These are phyloP conservation scores for Chelon labrosus DNA, from an alignment of 2,797 vertebrate genomes.

Conservation along the genomic window DNA sequence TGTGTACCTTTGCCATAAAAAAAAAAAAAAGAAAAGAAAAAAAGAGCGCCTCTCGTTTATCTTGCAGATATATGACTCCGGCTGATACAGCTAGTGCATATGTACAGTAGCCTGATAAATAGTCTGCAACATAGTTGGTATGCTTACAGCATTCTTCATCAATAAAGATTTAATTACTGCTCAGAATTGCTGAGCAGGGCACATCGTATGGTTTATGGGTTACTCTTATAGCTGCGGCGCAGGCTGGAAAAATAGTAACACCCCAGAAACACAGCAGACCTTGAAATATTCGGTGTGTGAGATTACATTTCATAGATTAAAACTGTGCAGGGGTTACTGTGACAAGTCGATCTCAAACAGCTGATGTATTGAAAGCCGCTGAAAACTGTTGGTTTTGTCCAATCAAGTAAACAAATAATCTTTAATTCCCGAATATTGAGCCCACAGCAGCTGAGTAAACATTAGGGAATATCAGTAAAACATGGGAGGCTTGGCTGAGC, in stretches of 20 bases:
- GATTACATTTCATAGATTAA: slow-evolving; percentile 43
- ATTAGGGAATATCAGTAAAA: slow-evolving; percentile 1
- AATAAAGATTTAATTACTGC: slow-evolving; percentile 70
- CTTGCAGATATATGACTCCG: slow-evolving; percentile 35
- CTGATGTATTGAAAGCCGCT: slow-evolving; percentile 4
- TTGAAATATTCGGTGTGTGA: slow-evolving; percentile 40
- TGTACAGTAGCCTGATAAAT: slow-evolving; percentile 48
- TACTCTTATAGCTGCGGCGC: slow-evolving; percentile 44
- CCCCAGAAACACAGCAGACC: slow-evolving; percentile 26
- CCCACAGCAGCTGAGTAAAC: not conserved
- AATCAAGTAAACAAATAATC: slow-evolving; percentile 40
- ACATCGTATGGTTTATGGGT: slow-evolving; percentile 58
- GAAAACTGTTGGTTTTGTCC: slow-evolving; percentile 10
- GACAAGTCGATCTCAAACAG: slow-evolving; percentile 1
- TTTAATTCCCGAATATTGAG: slow-evolving; percentile 14
- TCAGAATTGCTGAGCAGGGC: slow-evolving; percentile 60
- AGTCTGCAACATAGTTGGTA: slow-evolving; percentile 46
- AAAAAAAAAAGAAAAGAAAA: not conserved
- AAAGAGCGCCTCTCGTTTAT: slow-evolving; percentile 16
- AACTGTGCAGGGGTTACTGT: slow-evolving; percentile 15
- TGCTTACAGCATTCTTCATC: slow-evolving; percentile 60
- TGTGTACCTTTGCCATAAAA: slow-evolving; percentile 20
- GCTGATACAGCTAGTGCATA: slow-evolving; percentile 6
- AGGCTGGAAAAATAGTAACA: slow-evolving; percentile 33
- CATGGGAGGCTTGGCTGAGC: not conserved